Conservation (phyloP, 2,797 vertebrate genomes). For the Gobionotothen gibberifrons region DNA sequence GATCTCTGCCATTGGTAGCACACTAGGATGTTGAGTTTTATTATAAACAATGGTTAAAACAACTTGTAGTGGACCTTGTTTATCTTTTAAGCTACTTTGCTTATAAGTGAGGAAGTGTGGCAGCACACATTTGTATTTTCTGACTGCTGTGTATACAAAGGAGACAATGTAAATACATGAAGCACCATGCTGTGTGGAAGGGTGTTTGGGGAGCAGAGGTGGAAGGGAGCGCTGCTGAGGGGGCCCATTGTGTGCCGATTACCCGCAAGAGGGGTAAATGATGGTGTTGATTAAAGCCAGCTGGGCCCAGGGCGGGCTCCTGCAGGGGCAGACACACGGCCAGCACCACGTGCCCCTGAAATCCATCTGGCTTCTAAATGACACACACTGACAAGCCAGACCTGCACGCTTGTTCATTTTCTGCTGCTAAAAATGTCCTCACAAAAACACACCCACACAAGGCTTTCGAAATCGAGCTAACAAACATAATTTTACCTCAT, state of each 20-base stretch:
- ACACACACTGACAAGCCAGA: slow-evolving; percentile 40
- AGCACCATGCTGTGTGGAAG: slow-evolving; percentile 40
- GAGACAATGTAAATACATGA: slow-evolving; percentile 48
- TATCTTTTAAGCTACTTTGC: background rate
- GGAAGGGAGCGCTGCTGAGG: slow-evolving; percentile 50
- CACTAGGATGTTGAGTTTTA: background rate
- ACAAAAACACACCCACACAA: slow-evolving; percentile 28
- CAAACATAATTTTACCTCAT: slow-evolving; percentile 22
- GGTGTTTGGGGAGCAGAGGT: slow-evolving; percentile 30
- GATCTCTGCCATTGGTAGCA: background rate
- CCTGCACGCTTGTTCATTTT: slow-evolving; percentile 28
- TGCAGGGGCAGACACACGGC: slow-evolving; percentile 36
- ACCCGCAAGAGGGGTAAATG: slow-evolving; percentile 58
- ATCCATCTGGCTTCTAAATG: slow-evolving; percentile 57
- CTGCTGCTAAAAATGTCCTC: slow-evolving; percentile 22
- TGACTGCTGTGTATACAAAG: slow-evolving; percentile 29
- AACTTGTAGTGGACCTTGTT: background rate
- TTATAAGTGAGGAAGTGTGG: background rate
- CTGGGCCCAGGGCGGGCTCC: slow-evolving; percentile 68
- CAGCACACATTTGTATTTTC: slow-evolving; percentile 2
- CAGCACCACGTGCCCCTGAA: slow-evolving; percentile 63
- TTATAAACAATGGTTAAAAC: background rate
- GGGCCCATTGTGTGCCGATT: slow-evolving; percentile 70
- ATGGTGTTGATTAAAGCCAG: slow-evolving; percentile 80
- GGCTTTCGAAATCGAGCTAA: slow-evolving; percentile 29